Conservation (phyloP, 2,797 vertebrate species). For the Sebastes cheni region DNA sequence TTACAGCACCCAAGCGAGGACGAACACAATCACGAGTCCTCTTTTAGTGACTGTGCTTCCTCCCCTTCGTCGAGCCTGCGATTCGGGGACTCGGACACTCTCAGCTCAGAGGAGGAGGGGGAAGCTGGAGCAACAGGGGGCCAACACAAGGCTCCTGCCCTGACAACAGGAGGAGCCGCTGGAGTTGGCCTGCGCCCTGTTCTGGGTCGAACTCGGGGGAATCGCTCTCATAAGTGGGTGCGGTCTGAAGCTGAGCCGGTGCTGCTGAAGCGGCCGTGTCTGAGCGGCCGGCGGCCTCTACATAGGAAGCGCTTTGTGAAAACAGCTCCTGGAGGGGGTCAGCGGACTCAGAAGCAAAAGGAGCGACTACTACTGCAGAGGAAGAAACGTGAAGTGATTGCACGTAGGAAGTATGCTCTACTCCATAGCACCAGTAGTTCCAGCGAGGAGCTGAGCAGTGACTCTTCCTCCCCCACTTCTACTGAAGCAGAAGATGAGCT, state of each 20-base stretch:
- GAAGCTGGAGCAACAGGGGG: slow-evolving; percentile 72
- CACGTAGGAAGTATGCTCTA: slow-evolving; percentile 92
- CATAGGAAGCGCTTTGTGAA: slow-evolving; percentile 95
- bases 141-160: slow-evolving; percentile 74
- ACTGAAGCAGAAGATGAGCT: slow-evolving; percentile 95
- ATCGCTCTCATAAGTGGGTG: slow-evolving; percentile 92
- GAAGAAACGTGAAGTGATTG: slow-evolving; percentile 95
- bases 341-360: slow-evolving; percentile 95
- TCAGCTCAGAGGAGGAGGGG: slow-evolving; percentile 95
- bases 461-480: slow-evolving; percentile 92
- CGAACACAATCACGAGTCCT: slow-evolving; percentile 92
- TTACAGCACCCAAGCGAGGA: slow-evolving; percentile 89
- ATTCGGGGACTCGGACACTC: slow-evolving; percentile 97
- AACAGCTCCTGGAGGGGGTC: slow-evolving; percentile 83
- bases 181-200: slow-evolving; percentile 69
- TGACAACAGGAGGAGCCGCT: slow-evolving; percentile 75
- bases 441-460: slow-evolving; percentile 93
- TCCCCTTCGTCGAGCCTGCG: slow-evolving; percentile 96
- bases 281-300: slow-evolving; percentile 84
- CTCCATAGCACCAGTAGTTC: slow-evolving; percentile 96
- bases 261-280: slow-evolving; percentile 93
- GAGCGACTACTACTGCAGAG: slow-evolving; percentile 94
- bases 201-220: slow-evolving; percentile 86
- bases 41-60: slow-evolving; percentile 96
- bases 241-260: slow-evolving; percentile 91